phyloP scores from a whole-genome alignment of 2,888 invertebrate species.

The Apamea anceps region DNA sequence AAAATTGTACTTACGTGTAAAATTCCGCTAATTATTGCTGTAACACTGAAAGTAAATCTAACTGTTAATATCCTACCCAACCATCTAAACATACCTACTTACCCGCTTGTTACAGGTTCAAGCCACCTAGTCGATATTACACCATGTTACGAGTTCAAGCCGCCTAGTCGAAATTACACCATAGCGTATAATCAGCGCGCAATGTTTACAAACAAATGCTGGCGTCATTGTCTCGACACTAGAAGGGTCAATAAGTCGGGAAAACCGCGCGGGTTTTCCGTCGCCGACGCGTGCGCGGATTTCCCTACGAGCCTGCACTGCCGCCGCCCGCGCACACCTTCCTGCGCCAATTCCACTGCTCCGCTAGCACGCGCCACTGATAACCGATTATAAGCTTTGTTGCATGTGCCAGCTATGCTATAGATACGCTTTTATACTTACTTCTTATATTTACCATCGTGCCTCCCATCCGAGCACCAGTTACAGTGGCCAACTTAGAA shows the following conservation, averaged over 20 bases:
- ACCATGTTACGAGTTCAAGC: neutral
- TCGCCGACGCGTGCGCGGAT: constrained; percentile 36
- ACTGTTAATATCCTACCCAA: neutral
- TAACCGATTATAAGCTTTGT: constrained; percentile 10
- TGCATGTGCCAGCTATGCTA: constrained; percentile 15
- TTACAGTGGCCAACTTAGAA: neutral
- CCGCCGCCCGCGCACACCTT: constrained; percentile 31
- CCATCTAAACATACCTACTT: neutral
- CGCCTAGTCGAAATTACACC: neutral
- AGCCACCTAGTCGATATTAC: no score
- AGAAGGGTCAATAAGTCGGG: constrained; percentile 54
- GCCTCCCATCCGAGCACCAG: neutral
- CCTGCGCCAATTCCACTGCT: constrained; percentile 37
- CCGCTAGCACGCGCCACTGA: constrained; percentile 40
- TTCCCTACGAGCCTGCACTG: constrained; percentile 42
- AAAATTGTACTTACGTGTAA: neutral
- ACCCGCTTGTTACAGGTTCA: neutral
- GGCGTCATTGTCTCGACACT: neutral
- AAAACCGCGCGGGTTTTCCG: constrained; percentile 59
- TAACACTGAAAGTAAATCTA: no score
- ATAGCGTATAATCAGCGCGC: neutral
- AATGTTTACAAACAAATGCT: constrained; percentile 57
- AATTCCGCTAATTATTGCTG: neutral
- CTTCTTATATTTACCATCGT: neutral
- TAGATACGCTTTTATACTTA: neutral